Conservation (phyloP, 2,113 vertebrate species). For the Nicator chloris region DNA sequence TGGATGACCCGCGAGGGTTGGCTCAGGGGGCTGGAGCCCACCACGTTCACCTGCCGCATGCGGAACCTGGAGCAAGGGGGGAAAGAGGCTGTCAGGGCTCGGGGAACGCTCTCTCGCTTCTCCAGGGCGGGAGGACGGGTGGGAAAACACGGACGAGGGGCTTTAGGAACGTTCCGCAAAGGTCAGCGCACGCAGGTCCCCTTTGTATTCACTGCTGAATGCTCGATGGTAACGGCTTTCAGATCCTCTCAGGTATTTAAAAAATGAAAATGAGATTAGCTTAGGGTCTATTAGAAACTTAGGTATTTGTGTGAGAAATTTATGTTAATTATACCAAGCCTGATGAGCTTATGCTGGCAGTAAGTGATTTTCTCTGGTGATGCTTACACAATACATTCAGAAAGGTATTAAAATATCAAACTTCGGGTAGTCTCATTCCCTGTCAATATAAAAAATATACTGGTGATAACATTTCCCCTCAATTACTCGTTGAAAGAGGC, state of each 20-base stretch:
- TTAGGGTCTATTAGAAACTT: conserved; percentile 51
- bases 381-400: conserved; percentile 34
- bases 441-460: conserved; percentile 54
- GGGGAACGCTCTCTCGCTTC: fast-evolving
- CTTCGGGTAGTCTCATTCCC: conserved; percentile 8
- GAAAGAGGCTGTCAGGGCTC: not conserved
- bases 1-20: conserved; percentile 88
- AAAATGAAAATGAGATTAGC: conserved; percentile 29
- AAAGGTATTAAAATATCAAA: conserved; percentile 62
- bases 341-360: conserved; percentile 53
- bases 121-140: not conserved
- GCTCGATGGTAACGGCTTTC: not conserved
- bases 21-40: conserved; percentile 84
- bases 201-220: not conserved
- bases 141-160: not conserved
- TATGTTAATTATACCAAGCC: conserved; percentile 51
- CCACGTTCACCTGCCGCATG: conserved; percentile 89
- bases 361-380: conserved; percentile 54
- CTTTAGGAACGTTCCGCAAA: not conserved
- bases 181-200: not conserved
- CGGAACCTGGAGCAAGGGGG: conserved; percentile 78
- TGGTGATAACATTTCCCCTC: conserved; percentile 54
- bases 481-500: conserved; percentile 49
- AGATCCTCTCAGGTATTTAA: not conserved
- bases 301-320: conserved; percentile 55